Base-by-base conservation (phyloP, 2,797 vertebrate species). In the Ceryle rudis region DNA sequence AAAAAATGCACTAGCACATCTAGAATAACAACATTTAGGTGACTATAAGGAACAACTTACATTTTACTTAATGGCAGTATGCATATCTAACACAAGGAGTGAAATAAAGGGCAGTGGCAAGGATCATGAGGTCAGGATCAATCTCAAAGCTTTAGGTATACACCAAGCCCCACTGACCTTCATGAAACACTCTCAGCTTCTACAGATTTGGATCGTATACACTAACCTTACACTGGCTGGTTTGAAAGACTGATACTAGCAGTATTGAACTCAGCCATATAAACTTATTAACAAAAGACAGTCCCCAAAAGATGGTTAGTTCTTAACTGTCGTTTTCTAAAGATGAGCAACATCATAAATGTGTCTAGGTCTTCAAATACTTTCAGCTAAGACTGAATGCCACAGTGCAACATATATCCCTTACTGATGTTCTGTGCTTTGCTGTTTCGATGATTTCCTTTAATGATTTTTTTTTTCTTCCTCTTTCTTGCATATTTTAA, bases 381-480 rank as follows among this genome's bases (percentile, higher is more conserved):
- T 57, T 86, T 55, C 62, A 57, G 64, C 28, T 31, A 73, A 77
- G 25, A 64, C 17, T 28, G 29, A 81, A 86, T 28, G 17, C 35
- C 25, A 41, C 39, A 54, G 31, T 6, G 20, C 23, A 82, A 20
- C 3, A 39, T 5, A 5, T 10, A 46, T 14, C 11, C 67, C n/a
- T 85, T 28, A 71, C 0, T 0, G 0, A 51, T 1, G 10, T 28
- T 60, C 57, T 47, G 4, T 19, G 42, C n/a, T 72, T 79, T 77
- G 37, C 42, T 44, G 6, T 42, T 65, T 20, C 17, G 12, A 52
- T 10, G 10, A 16, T 22, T 84, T 67, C 39, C 31, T 77, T 77
- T 19, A 47, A 60, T 26, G 47, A 25, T 7, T n/a, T 54, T 41
- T 18, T 39, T 52, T 58, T 79, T 23, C 25, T 49, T 26, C 17